Evolutionary conservation across 2,888 invertebrate species (phyloP).

Genomic region (Nesidiocoris tenuis): DNA sequence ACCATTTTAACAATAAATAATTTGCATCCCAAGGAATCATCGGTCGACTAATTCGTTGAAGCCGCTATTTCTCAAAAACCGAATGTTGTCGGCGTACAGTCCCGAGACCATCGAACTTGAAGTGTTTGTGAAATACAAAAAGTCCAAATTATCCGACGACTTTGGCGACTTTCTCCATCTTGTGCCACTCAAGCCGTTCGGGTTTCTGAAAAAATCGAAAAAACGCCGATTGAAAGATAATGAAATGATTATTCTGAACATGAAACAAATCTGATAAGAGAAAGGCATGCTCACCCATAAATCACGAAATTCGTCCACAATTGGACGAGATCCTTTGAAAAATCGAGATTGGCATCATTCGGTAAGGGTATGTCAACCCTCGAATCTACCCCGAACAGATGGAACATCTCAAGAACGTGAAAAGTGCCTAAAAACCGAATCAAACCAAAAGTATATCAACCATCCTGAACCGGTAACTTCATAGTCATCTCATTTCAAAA

Average conservation of each 20-base stretch:
- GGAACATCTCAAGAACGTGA: slow-evolving; percentile 43
- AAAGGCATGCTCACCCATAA: slow-evolving; percentile 15
- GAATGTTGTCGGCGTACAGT: background rate
- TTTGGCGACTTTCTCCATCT: slow-evolving; percentile 1
- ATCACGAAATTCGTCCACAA: slow-evolving; percentile 33
- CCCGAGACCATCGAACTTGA: background rate
- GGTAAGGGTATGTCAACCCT: background rate
- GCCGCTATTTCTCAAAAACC: background rate
- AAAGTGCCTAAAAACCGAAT: slow-evolving; percentile 36
- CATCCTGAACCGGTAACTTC: background rate
- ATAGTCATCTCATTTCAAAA: too few relatives aligned
- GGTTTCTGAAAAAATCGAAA: slow-evolving; percentile 8
- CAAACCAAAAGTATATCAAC: background rate
- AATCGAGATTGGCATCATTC: slow-evolving; percentile 21
- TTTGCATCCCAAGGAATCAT: too few relatives aligned
- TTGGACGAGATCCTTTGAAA: slow-evolving; percentile 32
- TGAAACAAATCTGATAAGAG: background rate
- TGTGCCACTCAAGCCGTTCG: background rate
- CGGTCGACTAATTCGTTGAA: background rate
- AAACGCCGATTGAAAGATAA: too few relatives aligned
- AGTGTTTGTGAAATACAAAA: background rate
- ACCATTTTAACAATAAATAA: too few relatives aligned
- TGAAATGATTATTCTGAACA: background rate
- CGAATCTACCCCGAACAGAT: slow-evolving; percentile 23
- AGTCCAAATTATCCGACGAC: background rate